Evolutionary conservation across 2,797 vertebrate genomes (phyloP), one percentile per base, ranked within the genome.

Genomic region (Squalus acanthias): DNA sequence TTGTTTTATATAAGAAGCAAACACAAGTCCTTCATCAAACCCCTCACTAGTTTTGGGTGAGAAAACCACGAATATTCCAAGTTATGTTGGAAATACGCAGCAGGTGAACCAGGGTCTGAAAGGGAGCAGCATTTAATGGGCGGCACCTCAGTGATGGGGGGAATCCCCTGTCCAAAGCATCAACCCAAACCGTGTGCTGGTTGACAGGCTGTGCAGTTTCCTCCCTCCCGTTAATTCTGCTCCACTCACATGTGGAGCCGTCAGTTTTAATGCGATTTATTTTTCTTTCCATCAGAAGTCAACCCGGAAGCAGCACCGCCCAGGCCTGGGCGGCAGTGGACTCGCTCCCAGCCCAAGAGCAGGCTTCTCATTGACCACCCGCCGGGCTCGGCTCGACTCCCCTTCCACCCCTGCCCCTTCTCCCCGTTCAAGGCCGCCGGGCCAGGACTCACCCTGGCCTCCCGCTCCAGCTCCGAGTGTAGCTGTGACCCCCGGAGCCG

Each of bases 381-480:
- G 74, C 74, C n/a, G 57, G 57, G 57, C 57, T 72, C 5, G 2
- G 70, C 26, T 26, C 46, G 13, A 4, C 17, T 87, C 65, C 6
- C 13, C n/a, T 26, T 46, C 24, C 50, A 39, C 39, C 39, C 39
- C 39, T 39, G 39, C 39, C 39, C 39, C 39, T 39, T 39, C 3
- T 72, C n/a, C 22, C 46, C 97, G 96, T 96, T n/a, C 22, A 17
- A 0, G n/a, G 33, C 85, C 79, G 2, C 57, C n/a, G n/a, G 63
- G 24, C 17, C 96, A 97, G 96, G 96, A 60, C 99, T 99, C 97
- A 99, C 99, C 98, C 98, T 99, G 97, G 99, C 99, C 97, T 99
- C 98, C 96, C 98, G 98, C 98, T 99, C 99, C 97, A 99, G 97
- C 97, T 99, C 98, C 0, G 99, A 98, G 97, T 99, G 98, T 96